Conservation (phyloP, 2,113 vertebrate genomes). For the Centropus bengalensis region DNA sequence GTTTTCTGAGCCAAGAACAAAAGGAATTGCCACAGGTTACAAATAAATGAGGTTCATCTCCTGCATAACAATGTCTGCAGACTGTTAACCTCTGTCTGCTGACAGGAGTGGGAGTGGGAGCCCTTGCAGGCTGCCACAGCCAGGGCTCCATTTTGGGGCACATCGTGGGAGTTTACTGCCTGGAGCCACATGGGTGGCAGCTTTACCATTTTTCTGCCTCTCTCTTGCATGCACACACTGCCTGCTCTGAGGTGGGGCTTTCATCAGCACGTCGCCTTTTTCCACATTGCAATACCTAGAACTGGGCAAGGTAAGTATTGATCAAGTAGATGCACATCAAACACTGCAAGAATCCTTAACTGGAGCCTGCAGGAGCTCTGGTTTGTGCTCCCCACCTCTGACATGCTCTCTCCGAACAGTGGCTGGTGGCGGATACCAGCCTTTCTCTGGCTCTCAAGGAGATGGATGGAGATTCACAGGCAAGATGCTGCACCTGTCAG, state of each 20-base stretch:
- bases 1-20: slow-evolving; percentile 69
- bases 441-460: background rate
- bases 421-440: background rate
- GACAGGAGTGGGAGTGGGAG: background rate
- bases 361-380: background rate
- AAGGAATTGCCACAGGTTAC: slow-evolving; percentile 74
- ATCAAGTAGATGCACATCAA: background rate
- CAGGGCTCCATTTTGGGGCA: background rate
- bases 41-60: slow-evolving; percentile 74
- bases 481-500: background rate
- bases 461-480: background rate
- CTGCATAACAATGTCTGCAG: slow-evolving; percentile 64
- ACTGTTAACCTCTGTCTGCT: slow-evolving; percentile 50
- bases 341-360: background rate
- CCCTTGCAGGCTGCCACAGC: background rate
- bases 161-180: background rate
- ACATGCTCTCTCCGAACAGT: background rate
- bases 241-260: background rate
- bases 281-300: background rate
- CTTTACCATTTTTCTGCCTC: background rate
- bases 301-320: background rate
- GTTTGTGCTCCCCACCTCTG: background rate
- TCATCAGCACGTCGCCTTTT: background rate
- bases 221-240: background rate
- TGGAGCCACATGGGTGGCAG: background rate